Evolutionary conservation across 2,888 invertebrate species (phyloP).

Genomic region (Catocala sponsa): DNA sequence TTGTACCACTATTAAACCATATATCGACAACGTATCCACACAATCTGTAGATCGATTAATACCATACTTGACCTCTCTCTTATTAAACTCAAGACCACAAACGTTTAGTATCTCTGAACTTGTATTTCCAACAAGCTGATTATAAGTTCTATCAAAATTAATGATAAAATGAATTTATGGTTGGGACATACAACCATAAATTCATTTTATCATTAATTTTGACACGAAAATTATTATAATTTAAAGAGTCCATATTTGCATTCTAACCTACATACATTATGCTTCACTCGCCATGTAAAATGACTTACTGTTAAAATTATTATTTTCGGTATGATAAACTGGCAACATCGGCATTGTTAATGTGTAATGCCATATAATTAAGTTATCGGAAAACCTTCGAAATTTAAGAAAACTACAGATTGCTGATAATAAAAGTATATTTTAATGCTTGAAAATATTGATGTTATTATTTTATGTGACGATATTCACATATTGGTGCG

Average conservation of each 20-base stretch:
- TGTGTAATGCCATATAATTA: neutral
- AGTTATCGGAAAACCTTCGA: slow-evolving; percentile 1
- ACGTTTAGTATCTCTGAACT: too few relatives aligned
- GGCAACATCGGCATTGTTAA: neutral
- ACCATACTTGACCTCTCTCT: too few relatives aligned
- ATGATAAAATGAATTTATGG: neutral
- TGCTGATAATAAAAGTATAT: too few relatives aligned
- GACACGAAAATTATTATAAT: slow-evolving; percentile 1
- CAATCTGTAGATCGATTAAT: too few relatives aligned
- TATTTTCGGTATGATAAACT: neutral
- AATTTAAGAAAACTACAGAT: neutral
- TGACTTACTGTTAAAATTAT: neutral
- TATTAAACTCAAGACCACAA: too few relatives aligned
- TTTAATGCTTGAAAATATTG: neutral
- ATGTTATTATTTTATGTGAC: neutral
- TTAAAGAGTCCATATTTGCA: neutral
- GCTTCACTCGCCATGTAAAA: neutral
- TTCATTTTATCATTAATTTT: too few relatives aligned
- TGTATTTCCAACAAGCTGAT: too few relatives aligned
- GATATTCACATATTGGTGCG: slow-evolving; percentile 34
- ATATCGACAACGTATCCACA: neutral
- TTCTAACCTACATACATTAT: neutral
- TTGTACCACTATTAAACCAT: neutral
- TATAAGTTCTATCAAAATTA: too few relatives aligned
- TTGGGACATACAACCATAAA: too few relatives aligned